Conservation (phyloP, 2,113 vertebrate genomes). For the Sylvietta virens region DNA sequence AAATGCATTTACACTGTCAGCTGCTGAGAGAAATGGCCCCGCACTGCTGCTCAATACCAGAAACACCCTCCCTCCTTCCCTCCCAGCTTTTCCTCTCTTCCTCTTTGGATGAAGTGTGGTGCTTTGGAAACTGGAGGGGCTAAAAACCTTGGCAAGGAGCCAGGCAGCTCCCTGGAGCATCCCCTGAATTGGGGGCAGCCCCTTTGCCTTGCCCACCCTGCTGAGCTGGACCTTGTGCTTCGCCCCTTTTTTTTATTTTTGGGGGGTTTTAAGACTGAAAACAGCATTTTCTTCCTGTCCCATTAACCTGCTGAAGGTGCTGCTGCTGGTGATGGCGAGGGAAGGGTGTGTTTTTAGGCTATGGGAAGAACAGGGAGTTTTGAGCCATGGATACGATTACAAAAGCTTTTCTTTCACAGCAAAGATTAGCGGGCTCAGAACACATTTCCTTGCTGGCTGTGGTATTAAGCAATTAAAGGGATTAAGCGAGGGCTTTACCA, state of each 20-base stretch:
- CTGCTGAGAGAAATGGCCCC: not conserved
- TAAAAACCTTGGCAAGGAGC: not conserved
- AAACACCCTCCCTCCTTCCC: slow-evolving; percentile 16
- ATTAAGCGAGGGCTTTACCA: not conserved
- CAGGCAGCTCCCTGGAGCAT: not conserved
- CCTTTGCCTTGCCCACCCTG: not conserved
- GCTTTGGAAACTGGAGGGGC: not conserved
- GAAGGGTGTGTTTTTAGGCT: not conserved
- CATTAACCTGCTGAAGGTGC: not conserved
- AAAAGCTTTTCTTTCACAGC: not conserved
- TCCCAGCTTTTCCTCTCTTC: not conserved
- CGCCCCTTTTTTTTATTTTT: accelerated
- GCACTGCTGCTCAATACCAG: slow-evolving; percentile 13
- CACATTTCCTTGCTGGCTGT: not conserved
- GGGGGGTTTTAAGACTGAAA: not conserved
- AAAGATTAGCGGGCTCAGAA: not conserved
- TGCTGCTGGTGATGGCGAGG: accelerated
- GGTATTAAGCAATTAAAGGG: not conserved
- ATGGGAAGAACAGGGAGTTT: not conserved
- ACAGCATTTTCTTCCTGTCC: not conserved
- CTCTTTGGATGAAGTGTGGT: not conserved
- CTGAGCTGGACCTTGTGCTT: not conserved
- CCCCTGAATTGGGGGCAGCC: not conserved
- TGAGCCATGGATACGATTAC: not conserved
- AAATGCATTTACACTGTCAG: slow-evolving; percentile 59